phyloP scores from a whole-genome alignment of 2,888 invertebrate species.

The Quadroppia sp. region DNA sequence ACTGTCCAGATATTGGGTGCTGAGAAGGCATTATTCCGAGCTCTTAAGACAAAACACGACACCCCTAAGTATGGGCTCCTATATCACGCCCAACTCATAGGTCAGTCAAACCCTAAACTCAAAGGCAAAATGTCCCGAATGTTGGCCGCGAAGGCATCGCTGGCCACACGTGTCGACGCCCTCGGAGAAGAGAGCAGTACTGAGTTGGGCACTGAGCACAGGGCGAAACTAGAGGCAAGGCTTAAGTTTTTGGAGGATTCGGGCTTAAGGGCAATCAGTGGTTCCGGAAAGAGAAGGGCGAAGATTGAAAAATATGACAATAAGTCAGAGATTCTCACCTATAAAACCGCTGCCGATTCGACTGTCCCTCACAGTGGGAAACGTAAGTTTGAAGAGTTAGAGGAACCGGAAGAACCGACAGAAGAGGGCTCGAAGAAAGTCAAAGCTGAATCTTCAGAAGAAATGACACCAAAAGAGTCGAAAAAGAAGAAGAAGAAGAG shows the following conservation, averaged over 20 bases:
- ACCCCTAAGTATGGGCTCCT: slow-evolving; percentile 99
- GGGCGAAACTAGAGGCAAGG: slow-evolving; percentile 77
- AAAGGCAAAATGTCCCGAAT: slow-evolving; percentile 88
- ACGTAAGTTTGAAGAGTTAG: slow-evolving; percentile 47
- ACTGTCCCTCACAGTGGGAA: slow-evolving; percentile 60
- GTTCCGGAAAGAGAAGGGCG: slow-evolving; percentile 65
- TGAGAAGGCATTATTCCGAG: slow-evolving; percentile 94
- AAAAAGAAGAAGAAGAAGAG: slow-evolving; percentile 43
- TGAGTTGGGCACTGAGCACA: slow-evolving; percentile 82
- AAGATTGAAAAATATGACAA: slow-evolving; percentile 69
- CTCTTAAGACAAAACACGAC: slow-evolving; percentile 92
- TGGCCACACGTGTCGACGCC: slow-evolving; percentile 91
- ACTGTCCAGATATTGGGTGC: slow-evolving; percentile 97
- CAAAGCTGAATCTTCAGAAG: slow-evolving; percentile 53
- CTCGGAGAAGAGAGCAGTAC: slow-evolving; percentile 73
- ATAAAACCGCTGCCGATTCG: slow-evolving; percentile 73
- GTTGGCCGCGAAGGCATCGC: slow-evolving; percentile 90
- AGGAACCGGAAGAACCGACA: slow-evolving; percentile 47
- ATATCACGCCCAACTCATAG: slow-evolving; percentile 90
- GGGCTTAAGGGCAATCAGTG: slow-evolving; percentile 70
- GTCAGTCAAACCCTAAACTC: slow-evolving; percentile 79
- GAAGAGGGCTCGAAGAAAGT: slow-evolving; percentile 56
- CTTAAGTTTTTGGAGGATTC: slow-evolving; percentile 73
- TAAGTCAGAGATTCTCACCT: slow-evolving; percentile 70
- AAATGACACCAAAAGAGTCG: slow-evolving; percentile 43